Conservation (phyloP, 2,113 vertebrate genomes). For the Hippocampus comes region DNA sequence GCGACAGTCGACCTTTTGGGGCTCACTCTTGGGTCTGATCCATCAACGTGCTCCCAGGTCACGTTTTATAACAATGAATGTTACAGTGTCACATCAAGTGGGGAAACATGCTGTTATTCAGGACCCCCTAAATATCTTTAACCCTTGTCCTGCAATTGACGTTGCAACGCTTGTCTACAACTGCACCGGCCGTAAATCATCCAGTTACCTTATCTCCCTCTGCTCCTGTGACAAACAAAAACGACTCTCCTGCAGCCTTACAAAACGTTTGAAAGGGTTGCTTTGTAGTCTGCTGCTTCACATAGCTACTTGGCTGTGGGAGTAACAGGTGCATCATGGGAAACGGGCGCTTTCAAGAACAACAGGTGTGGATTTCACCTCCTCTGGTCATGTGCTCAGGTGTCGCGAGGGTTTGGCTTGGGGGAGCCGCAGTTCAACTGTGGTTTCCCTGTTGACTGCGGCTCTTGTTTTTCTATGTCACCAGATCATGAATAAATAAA, state of each 20-base stretch:
- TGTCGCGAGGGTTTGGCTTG: slow-evolving; percentile 38
- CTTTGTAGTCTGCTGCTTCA: slow-evolving; percentile 53
- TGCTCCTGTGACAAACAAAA: slow-evolving; percentile 55
- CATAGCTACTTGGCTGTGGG: slow-evolving; percentile 43
- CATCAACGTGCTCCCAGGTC: slow-evolving; percentile 29
- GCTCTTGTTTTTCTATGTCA: neutral
- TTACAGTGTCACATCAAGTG: slow-evolving; percentile 12
- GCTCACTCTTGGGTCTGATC: slow-evolving; percentile 31
- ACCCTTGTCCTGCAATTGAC: slow-evolving; percentile 21
- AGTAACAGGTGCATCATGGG: slow-evolving; percentile 61
- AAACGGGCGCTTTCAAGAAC: slow-evolving; percentile 30
- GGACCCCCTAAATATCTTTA: slow-evolving; percentile 24
- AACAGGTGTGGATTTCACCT: slow-evolving; percentile 57
- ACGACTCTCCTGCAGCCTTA: slow-evolving; percentile 31
- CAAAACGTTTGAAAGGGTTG: slow-evolving; percentile 50
- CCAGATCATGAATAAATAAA: neutral
- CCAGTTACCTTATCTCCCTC: slow-evolving; percentile 36
- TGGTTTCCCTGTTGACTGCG: slow-evolving; percentile 15
- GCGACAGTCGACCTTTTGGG: slow-evolving; percentile 49
- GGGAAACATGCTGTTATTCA: slow-evolving; percentile 9
- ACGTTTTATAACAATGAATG: slow-evolving; percentile 32
- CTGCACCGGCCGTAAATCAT: slow-evolving; percentile 7
- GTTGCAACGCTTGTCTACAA: neutral
- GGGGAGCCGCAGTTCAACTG: slow-evolving; percentile 32
- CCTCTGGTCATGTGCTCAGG: slow-evolving; percentile 47